These are phyloP conservation scores for Pherbina coryleti DNA, from an alignment of 2,888 invertebrate genomes.

Conservation along the genomic window DNA sequence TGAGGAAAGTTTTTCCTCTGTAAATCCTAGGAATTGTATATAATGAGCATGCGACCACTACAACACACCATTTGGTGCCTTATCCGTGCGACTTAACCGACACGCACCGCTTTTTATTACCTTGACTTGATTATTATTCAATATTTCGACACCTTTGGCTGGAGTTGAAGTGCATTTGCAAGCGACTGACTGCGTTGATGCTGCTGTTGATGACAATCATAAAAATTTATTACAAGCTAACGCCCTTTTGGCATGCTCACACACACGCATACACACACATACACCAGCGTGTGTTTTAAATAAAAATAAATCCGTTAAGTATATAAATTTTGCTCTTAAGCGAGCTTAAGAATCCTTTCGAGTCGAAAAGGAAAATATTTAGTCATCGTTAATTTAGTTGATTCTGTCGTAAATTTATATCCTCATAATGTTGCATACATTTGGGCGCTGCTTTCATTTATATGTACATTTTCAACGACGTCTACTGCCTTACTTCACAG, in stretches of 20 bases:
- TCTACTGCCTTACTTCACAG: not conserved
- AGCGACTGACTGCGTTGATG: slow-evolving; percentile 28
- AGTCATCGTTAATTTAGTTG: slow-evolving; percentile 43
- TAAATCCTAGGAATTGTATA: too few relatives aligned
- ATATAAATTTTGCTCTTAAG: slow-evolving; percentile 31
- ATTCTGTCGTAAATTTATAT: slow-evolving; percentile 43
- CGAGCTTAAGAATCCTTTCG: slow-evolving; percentile 28
- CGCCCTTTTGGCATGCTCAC: not conserved
- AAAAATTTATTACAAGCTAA: slow-evolving; percentile 42
- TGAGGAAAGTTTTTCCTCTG: too few relatives aligned
- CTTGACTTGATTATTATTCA: slow-evolving; percentile 46
- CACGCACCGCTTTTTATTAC: slow-evolving; percentile 27
- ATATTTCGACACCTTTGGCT: slow-evolving; percentile 28
- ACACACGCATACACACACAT: not conserved
- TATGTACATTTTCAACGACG: slow-evolving; percentile 2
- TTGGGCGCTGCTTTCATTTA: not conserved
- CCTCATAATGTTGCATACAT: slow-evolving; percentile 7
- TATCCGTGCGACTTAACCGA: not conserved
- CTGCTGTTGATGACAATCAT: slow-evolving; percentile 40
- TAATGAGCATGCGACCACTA: too few relatives aligned
- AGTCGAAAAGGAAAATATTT: slow-evolving; percentile 36
- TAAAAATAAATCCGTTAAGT: slow-evolving; percentile 18
- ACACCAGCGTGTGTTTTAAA: not conserved
- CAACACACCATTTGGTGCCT: too few relatives aligned
- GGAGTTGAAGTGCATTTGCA: slow-evolving; percentile 26